These are phyloP conservation scores for Nephrotoma appendiculata DNA, from an alignment of 2,888 invertebrate species.

Conservation along the genomic window DNA sequence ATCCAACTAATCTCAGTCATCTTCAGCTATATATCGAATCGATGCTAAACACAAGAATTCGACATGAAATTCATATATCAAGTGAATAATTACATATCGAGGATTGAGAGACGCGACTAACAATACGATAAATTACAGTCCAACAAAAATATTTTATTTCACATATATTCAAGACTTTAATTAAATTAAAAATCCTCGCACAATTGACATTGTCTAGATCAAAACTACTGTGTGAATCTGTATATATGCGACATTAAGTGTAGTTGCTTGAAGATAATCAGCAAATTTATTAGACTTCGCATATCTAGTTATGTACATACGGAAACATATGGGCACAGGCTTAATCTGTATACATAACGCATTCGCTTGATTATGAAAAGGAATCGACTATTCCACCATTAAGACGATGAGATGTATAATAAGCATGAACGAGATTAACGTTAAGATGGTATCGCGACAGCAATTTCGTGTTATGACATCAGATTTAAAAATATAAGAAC, in stretches of 20 bases:
- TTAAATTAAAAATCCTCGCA: not conserved
- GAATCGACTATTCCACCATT: not conserved
- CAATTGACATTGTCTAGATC: not conserved
- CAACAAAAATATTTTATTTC: not conserved
- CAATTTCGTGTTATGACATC: not conserved
- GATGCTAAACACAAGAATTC: not conserved
- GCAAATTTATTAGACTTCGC: not conserved
- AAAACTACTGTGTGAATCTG: not conserved
- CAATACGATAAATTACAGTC: not conserved
- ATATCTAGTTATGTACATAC: not conserved
- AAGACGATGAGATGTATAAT: not conserved
- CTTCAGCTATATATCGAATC: not conserved
- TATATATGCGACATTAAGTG: not conserved
- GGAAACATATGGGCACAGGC: not conserved
- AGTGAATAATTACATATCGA: not conserved
- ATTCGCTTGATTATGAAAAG: not conserved
- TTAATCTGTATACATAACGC: not conserved
- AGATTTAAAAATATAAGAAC: not conserved
- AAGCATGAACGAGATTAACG: not conserved
- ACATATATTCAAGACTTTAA: not conserved
- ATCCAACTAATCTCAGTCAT: not conserved
- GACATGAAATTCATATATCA: not conserved
- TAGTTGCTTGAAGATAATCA: not conserved
- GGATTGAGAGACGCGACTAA: not conserved
- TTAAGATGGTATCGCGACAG: not conserved